Evolutionary conservation across 2,113 vertebrate genomes (phyloP).

Genomic region (Barnardius zonarius): DNA sequence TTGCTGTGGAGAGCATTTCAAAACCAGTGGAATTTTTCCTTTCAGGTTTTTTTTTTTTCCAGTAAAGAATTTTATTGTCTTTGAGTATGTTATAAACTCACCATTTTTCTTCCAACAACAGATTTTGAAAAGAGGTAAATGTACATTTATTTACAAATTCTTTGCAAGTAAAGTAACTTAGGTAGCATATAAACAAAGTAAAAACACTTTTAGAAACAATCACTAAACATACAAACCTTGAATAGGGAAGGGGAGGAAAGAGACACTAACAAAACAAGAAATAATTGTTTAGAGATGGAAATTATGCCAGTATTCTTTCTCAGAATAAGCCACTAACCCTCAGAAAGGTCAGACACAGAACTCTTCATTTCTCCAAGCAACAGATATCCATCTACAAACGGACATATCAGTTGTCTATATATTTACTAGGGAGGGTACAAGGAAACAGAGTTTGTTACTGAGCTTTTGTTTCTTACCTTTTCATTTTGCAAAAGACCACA

Average conservation of each 20-base stretch:
- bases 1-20: too few relatives aligned
- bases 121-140: slow-evolving; percentile 50
- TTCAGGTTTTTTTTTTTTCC: not conserved
- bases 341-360: slow-evolving; percentile 60
- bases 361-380: slow-evolving; percentile 75
- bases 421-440: slow-evolving; percentile 83
- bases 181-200: slow-evolving; percentile 18
- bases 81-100: not conserved
- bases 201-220: slow-evolving; percentile 26
- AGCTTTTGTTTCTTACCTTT: slow-evolving; percentile 99
- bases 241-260: slow-evolving; percentile 47
- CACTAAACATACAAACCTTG: slow-evolving; percentile 74
- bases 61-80: not conserved
- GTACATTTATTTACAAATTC: not conserved
- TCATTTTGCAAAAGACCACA: slow-evolving; percentile 99
- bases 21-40: too few relatives aligned
- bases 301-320: slow-evolving; percentile 38
- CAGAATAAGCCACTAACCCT: slow-evolving; percentile 47
- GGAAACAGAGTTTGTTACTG: slow-evolving; percentile 93
- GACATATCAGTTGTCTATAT: slow-evolving; percentile 72
- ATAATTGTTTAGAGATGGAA: slow-evolving; percentile 38
- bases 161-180: not conserved
- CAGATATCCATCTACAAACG: slow-evolving; percentile 77
- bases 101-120: slow-evolving; percentile 47
- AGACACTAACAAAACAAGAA: slow-evolving; percentile 57